phyloP scores from a whole-genome alignment of 2,888 invertebrate genomes.

The Drosophila koepferae region DNA sequence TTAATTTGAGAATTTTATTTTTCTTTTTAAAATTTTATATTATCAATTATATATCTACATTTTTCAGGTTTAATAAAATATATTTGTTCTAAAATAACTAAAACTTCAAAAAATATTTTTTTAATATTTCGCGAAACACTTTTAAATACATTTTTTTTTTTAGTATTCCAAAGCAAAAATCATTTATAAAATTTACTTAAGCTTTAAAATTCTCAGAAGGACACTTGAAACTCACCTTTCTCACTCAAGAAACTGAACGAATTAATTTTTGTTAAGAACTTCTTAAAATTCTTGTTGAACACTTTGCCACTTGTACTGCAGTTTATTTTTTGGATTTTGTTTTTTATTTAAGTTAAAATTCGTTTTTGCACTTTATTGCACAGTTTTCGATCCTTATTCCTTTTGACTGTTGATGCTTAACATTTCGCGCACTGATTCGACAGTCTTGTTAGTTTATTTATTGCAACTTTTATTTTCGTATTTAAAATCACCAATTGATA shows the following conservation, averaged over 20 bases:
- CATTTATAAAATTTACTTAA: not conserved
- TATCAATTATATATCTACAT: too few relatives aligned
- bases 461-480: conserved; percentile 9
- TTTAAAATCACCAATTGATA: conserved; percentile 26
- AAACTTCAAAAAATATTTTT: not conserved
- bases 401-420: conserved; percentile 43
- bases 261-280: conserved; percentile 47
- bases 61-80: too few relatives aligned
- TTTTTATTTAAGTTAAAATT: conserved; percentile 22
- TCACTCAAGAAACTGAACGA: conserved; percentile 65
- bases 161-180: not conserved
- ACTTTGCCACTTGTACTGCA: conserved; percentile 63
- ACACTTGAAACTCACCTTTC: conserved; percentile 70
- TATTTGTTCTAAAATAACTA: not conserved
- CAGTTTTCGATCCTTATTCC: conserved; percentile 63
- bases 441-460: conserved; percentile 39
- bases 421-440: conserved; percentile 65
- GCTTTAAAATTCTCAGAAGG: conserved; percentile 24
- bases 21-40: not conserved
- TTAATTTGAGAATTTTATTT: not conserved
- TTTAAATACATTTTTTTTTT: not conserved
- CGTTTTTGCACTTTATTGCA: conserved; percentile 48
- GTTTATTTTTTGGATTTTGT: conserved; percentile 41
- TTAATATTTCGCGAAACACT: not conserved
- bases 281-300: conserved; percentile 37